phyloP scores from a whole-genome alignment of 2,113 vertebrate genomes.

The Saguinus midas region DNA sequence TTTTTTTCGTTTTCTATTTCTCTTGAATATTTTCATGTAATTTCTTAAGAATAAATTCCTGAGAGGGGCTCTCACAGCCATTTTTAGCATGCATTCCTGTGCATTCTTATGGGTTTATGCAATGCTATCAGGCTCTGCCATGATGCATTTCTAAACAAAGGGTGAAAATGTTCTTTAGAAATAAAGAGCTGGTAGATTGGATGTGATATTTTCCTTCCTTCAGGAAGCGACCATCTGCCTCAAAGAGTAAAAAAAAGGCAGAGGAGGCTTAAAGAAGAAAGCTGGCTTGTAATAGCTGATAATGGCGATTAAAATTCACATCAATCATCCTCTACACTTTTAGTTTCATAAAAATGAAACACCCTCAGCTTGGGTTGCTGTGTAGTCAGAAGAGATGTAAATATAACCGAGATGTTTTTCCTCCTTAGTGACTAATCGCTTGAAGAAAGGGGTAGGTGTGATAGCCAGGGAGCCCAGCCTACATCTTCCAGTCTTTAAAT shows the following conservation, averaged over 20 bases:
- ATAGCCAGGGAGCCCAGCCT: background rate
- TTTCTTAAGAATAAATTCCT: background rate
- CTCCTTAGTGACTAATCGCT: conserved; percentile 46
- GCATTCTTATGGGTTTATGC: background rate
- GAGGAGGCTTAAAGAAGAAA: conserved; percentile 33
- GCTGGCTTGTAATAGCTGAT: conserved; percentile 30
- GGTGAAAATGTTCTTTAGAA: conserved; percentile 13
- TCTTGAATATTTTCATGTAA: background rate
- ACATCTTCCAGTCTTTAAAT: conserved; percentile 56
- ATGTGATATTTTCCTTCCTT: conserved; percentile 29
- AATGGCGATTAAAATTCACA: conserved; percentile 42
- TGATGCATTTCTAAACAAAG: background rate
- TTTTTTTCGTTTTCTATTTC: background rate
- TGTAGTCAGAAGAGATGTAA: conserved; percentile 53
- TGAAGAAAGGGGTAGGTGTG: conserved; percentile 5
- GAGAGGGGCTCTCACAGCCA: background rate
- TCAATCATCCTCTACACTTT: conserved; percentile 53
- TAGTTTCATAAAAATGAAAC: conserved; percentile 33
- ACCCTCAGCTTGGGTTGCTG: conserved; percentile 28
- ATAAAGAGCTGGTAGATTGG: background rate
- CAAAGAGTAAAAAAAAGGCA: background rate
- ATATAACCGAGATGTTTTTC: conserved; percentile 56
- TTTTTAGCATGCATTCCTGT: background rate
- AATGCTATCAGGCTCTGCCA: background rate
- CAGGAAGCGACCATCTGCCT: conserved; percentile 29